Evolutionary conservation across 1,140 invertebrate genomes (phyloP), one percentile per base, ranked within the genome.

Genomic region (Heliconius congener): DNA sequence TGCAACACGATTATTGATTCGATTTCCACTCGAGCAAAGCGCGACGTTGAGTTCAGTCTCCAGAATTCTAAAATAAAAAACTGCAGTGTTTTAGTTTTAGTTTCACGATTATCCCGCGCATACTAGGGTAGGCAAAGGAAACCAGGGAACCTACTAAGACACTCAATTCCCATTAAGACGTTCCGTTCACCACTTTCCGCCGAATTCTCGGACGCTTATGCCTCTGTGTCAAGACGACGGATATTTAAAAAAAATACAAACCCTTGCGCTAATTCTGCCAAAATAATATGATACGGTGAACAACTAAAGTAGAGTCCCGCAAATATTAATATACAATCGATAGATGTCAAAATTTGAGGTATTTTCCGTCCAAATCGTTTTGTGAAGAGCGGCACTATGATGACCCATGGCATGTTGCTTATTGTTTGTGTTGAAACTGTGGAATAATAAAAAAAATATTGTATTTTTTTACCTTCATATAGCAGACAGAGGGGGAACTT

Each of bases 301-400:
- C 0, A n/a, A 39, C 71, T 72, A 18, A 39, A 72, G 34, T 72
- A 72, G 6, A 72, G n/a, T 37, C 30, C 37, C 16, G 37, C 37
- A 23, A 72, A 72, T 39, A 42, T 42, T 39, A 72, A 39, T 42
- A 72, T 23, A 30, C 34, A 37, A 27, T 39, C 71, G 30, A 72
- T 72, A 34, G 71, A 72, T 39, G 71, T 72, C 19, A 72, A 8
- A 19, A 72, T 72, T 39, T 42, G 37, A 19, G 71, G 71, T 39
- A 72, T 39, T 42, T 72, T 72, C 71, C 71, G 34, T 8, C 71
- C 71, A 39, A 72, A 37, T 42, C n/a, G 30, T 18, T 37, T 72
- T 18, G 71, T 19, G 71, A 72, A 18, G 3, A 72, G 37, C n/a
- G 71, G 71, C 71, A 72, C 8, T 3, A 72, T 39, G 34, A 72